Evolutionary conservation across 1,140 invertebrate species (phyloP), one percentile per base, ranked within the genome.

Genomic region (Samia ricini): DNA sequence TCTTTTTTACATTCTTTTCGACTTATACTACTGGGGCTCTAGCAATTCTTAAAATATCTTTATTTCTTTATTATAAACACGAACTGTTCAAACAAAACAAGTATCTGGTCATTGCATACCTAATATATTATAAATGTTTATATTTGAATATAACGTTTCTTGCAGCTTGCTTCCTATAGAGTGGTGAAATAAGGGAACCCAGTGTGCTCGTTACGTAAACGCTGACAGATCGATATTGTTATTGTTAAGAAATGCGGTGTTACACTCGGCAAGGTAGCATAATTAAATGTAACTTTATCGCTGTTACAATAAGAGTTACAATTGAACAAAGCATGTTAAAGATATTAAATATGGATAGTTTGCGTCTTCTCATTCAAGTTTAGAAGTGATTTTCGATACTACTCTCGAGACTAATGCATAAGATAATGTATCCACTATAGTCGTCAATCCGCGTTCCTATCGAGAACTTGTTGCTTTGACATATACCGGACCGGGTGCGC

Each of bases 391-490:
- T 29, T 29, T 29, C 26, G 26, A 29, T 29, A 29, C 10, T 8
- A 5, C 26, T 2, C 6, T 29, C 4, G 26, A 5, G 4, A 29
- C 26, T 29, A 29, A 29, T 29, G 26, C 26, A 29, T 29, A 29
- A 29, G 26, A 29, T 29, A 29, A 29, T 29, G 26, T 29, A 8
- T 8, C 26, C 26, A 29, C 26, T 29, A 29, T 10, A 58, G 36
- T 48, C 42, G 56, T 48, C 49, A 26, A 10, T 60, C n/a, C 19
- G 5, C 58, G 58, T 60, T 60, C 50, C 60, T 66, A 66, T 68
- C 36, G 58, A 64, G 67, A 77, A 76, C 67, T 71, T 72, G 71
- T 74, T 74, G 69, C 70, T 73, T 71, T 65, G 74, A 69, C 62
- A 61, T 69, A 66, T 66, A 63, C 67, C 65, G 63, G 67, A 63